Percentiles rank a stretch among this genome's conserved stretches.
phyloP scores from a whole-genome alignment of 1,140 invertebrate genomes.

The Neoseiulus cucumeris region DNA sequence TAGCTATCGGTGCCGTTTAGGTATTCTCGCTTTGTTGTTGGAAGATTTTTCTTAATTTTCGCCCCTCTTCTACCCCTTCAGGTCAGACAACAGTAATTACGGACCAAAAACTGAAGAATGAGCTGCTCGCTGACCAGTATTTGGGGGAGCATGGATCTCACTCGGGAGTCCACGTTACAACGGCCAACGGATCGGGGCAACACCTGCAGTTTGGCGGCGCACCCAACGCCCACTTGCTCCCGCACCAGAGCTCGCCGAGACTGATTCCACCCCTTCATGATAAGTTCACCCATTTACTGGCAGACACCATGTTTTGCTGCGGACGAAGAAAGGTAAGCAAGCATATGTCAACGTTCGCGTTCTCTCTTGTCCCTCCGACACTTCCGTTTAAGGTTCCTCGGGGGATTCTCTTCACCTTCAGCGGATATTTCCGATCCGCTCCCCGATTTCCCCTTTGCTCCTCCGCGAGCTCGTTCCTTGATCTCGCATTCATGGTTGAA shows the following conservation, averaged over 20 bases:
- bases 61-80: neutral
- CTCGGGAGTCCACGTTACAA: neutral
- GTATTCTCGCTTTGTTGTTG: no score
- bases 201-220: neutral
- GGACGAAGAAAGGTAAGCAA: conserved; percentile 24
- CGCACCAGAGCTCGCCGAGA: neutral
- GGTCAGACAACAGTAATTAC: conserved; percentile 11
- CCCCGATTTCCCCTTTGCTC: no score
- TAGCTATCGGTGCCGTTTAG: no score
- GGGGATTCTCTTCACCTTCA: no score
- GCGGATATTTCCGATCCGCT: no score
- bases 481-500: no score
- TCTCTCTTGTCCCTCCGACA: no score
- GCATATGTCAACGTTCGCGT: no score
- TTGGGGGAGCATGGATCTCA: neutral
- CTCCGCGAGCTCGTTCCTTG: no score
- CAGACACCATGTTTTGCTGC: conserved; percentile 24
- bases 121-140: conserved; percentile 11
- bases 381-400: no score
- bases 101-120: conserved; percentile 11
- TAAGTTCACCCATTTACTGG: conserved; percentile 6
- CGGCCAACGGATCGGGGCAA: neutral
- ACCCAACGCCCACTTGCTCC: neutral
- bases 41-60: no score
- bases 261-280: conserved; percentile 9